phyloP scores from a whole-genome alignment of 2,888 invertebrate species.

The Calameuta idolon region DNA sequence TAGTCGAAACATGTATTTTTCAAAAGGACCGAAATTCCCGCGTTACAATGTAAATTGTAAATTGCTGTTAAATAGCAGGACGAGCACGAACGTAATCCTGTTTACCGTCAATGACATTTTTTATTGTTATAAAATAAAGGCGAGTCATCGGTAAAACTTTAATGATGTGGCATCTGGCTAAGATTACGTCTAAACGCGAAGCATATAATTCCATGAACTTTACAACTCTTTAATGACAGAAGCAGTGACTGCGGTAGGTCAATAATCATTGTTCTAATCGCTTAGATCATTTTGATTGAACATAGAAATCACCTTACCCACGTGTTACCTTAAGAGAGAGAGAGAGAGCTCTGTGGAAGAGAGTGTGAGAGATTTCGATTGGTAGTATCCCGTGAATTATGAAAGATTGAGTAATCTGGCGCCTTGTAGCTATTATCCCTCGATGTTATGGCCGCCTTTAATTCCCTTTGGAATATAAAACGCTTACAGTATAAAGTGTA shows the following conservation, averaged over 20 bases:
- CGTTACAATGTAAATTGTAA: neutral
- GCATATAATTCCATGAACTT: neutral
- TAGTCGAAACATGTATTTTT: neutral
- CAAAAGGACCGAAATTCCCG: neutral
- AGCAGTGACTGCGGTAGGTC: slow-evolving; percentile 22
- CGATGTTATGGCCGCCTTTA: neutral
- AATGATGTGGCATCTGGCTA: slow-evolving; percentile 31
- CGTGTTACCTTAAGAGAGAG: neutral
- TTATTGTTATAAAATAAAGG: neutral
- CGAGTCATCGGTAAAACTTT: slow-evolving; percentile 1
- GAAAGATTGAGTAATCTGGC: neutral
- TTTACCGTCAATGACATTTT: neutral
- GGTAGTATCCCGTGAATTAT: neutral
- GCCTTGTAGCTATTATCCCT: neutral
- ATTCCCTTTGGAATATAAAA: neutral
- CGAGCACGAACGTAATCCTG: neutral
- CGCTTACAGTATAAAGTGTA: neutral
- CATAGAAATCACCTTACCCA: neutral
- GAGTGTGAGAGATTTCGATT: neutral
- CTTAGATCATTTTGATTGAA: neutral
- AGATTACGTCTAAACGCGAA: neutral
- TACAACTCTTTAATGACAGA: neutral
- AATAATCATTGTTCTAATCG: slow-evolving; percentile 2
- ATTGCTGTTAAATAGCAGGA: neutral
- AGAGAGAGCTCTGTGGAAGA: neutral